Conservation (phyloP, 2,888 invertebrate genomes). For the Andrena trimmerana region DNA sequence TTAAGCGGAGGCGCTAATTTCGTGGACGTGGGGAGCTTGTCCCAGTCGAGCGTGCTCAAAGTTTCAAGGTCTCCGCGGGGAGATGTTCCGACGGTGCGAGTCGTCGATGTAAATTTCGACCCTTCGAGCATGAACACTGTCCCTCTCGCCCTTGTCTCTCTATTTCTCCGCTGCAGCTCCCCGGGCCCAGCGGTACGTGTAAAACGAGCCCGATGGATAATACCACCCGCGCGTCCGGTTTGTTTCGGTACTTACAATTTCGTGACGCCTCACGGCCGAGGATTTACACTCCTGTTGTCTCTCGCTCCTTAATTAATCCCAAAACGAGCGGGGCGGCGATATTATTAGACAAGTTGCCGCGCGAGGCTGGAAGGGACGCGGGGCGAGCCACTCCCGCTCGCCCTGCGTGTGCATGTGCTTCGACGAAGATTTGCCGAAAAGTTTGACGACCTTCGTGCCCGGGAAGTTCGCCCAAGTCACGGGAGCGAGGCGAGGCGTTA, state of each 20-base stretch:
- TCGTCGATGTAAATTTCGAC: constrained; percentile 31
- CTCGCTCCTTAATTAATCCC: constrained; percentile 40
- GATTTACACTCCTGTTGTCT: neutral
- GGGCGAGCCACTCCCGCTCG: neutral
- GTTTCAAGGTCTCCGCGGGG: constrained; percentile 71
- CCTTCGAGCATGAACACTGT: constrained; percentile 4
- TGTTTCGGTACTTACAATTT: constrained; percentile 23
- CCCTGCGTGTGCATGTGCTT: neutral
- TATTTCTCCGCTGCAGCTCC: neutral
- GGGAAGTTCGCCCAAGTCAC: constrained; percentile 27
- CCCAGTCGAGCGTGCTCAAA: constrained; percentile 56
- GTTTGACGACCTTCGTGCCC: constrained; percentile 47
- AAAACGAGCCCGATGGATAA: neutral
- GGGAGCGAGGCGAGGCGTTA: constrained; percentile 58
- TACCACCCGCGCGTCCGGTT: constrained; percentile 2
- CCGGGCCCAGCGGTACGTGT: neutral
- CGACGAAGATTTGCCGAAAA: constrained; percentile 50
- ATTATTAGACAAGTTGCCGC: constrained; percentile 20
- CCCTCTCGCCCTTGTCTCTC: no score
- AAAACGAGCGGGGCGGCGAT: constrained; percentile 10
- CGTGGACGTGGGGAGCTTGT: constrained; percentile 14
- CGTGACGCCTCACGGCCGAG: neutral
- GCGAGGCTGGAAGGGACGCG: neutral
- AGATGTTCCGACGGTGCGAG: constrained; percentile 48
- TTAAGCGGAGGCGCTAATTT: constrained; percentile 67